phyloP scores from a whole-genome alignment of 2,888 invertebrate genomes.

The Sicus ferrugineus region DNA sequence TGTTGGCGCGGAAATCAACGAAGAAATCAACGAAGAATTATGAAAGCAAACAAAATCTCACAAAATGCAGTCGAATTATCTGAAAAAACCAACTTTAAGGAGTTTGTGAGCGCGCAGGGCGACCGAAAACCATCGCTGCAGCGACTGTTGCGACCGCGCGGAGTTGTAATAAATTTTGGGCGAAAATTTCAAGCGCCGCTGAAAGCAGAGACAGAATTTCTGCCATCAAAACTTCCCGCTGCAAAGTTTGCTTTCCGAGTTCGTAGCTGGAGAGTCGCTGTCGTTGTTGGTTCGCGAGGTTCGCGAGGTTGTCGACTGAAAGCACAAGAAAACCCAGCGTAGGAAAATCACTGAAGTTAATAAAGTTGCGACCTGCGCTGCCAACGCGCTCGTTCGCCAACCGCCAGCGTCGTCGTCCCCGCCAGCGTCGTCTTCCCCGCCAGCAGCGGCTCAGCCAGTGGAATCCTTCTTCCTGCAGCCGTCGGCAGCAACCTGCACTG shows the following conservation, averaged over 20 bases:
- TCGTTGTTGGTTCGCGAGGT: no score
- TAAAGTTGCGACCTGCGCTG: no score
- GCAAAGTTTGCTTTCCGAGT: no score
- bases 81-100: not conserved
- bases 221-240: no score
- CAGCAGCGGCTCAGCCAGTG: not conserved
- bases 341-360: no score
- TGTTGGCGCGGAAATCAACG: not conserved
- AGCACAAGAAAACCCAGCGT: no score
- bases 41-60: not conserved
- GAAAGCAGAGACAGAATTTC: no score
- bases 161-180: not conserved
- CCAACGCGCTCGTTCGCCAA: not conserved
- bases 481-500: not conserved
- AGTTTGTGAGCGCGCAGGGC: no score
- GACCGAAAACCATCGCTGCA: not conserved
- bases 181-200: no score
- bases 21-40: not conserved
- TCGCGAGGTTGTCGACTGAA: no score
- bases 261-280: no score
- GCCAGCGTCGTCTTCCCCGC: not conserved
- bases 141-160: no score
- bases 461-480: not conserved
- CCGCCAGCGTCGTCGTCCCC: not conserved
- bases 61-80: not conserved